Conservation (phyloP, 2,888 invertebrate genomes). For the Auanema freiburgensis region DNA sequence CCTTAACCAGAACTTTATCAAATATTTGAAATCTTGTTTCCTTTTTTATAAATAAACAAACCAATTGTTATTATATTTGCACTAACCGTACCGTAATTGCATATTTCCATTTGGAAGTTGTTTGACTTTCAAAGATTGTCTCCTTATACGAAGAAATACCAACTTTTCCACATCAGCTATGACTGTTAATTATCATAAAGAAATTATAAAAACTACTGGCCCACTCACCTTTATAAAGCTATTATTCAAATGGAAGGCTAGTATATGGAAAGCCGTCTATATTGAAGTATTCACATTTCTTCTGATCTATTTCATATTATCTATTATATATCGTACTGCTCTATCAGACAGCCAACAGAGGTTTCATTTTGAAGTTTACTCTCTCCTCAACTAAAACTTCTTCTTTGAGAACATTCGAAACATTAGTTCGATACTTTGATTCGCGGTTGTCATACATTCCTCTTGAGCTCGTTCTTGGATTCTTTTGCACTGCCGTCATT, state of each 20-base stretch:
- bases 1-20: too few relatives aligned
- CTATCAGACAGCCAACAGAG: constrained; percentile 30
- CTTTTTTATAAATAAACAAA: too few relatives aligned
- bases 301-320: constrained; percentile 33
- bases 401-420: constrained; percentile 35
- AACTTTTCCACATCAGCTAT: constrained; percentile 15
- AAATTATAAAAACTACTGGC: constrained; percentile 32
- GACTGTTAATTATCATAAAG: constrained; percentile 47
- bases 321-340: constrained; percentile 36
- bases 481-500: constrained; percentile 42
- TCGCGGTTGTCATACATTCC: constrained; percentile 39
- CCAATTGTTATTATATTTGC: too few relatives aligned
- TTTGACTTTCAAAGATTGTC: too few relatives aligned
- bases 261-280: constrained; percentile 49
- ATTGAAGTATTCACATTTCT: constrained; percentile 38
- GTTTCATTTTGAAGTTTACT: constrained; percentile 15
- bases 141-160: too few relatives aligned
- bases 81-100: too few relatives aligned
- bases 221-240: constrained; percentile 43
- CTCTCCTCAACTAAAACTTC: background rate
- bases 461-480: constrained; percentile 44
- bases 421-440: constrained; percentile 37
- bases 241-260: constrained; percentile 43
- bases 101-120: too few relatives aligned
- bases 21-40: too few relatives aligned